phyloP scores from a whole-genome alignment of 2,797 vertebrate genomes.

The Propithecus deckenii region DNA sequence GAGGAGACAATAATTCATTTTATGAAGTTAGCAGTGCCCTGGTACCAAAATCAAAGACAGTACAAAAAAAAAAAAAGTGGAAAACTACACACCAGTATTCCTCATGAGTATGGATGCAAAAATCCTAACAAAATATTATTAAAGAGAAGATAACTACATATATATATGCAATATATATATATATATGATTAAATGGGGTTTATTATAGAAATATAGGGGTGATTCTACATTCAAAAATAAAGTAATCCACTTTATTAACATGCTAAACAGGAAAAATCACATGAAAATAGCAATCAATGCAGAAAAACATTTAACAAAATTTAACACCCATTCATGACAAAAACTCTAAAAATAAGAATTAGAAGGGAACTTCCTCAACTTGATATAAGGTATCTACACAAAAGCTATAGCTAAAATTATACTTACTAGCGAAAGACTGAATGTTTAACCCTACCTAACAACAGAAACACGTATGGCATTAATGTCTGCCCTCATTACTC shows the following conservation, averaged over 20 bases:
- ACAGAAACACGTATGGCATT: neutral
- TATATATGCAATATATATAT: too few relatives aligned
- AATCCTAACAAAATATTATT: neutral
- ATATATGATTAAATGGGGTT: neutral
- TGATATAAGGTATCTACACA: neutral
- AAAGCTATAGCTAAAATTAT: neutral
- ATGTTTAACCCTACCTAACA: neutral
- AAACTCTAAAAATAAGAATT: neutral
- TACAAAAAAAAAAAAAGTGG: neutral
- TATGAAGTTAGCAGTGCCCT: neutral
- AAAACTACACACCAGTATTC: neutral
- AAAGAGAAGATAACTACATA: neutral
- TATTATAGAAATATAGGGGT: neutral
- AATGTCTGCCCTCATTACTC: neutral
- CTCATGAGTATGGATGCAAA: neutral
- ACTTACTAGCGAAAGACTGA: neutral
- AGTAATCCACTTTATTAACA: neutral
- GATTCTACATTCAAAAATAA: neutral
- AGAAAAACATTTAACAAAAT: neutral
- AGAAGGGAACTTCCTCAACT: neutral
- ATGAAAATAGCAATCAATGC: neutral
- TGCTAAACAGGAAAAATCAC: neutral
- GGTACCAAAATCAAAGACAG: too few relatives aligned
- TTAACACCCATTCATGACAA: neutral
- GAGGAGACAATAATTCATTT: neutral